Base-by-base conservation (phyloP, 2,113 vertebrate genomes). In the Chaetodon auriga region DNA sequence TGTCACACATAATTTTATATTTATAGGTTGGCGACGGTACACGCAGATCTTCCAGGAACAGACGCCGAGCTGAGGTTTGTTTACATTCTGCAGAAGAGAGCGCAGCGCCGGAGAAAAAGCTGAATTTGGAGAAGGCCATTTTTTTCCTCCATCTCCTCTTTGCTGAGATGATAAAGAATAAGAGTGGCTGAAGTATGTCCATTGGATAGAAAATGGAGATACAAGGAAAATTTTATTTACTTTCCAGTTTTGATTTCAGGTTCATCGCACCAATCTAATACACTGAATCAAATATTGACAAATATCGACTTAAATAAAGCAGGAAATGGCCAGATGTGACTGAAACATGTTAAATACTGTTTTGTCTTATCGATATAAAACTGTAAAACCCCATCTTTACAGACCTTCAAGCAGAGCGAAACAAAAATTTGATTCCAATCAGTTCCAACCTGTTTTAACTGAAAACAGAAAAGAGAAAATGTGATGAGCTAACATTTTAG, bases 31-130 rank as follows among this genome's bases (percentile, higher is more conserved):
- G 57, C 25, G 9, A 43, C 55, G 23, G 48, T 5, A 9, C 5
- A 23, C 1, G 13, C 38, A 18, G 65, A 64, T 64, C 43, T 75
- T 61, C 43, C 4, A 48, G 57, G n/a, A 48, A 15, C 43, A 64
- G 65, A 64, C 18, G 21, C 7, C 14, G 2, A 38, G 25, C 51
- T 23, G 72, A 66, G 36, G 25, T 66, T 71, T 85, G 72, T 80
- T 66, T 85, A 85, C 66, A 53, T 80, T 54, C 51, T 35, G 5
- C 10, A 36, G 35, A 55, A 36, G 43, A 9, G 12, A n/a, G 63
- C 0, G 7, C 15, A 55, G 48, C 16, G 30, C 30, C 9, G 15
- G 30, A 68, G 23, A 18, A 75, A 12, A 58, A 19, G 12, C 2
- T 35, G 49, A 63, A 10, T 41, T 15, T 21, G 16, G 55, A 49